A percentile compares a stretch with the other conserved stretches of the same genome.
These are phyloP conservation scores for Unio delphinus DNA, from an alignment of 2,888 invertebrate genomes.

Conservation along the genomic window DNA sequence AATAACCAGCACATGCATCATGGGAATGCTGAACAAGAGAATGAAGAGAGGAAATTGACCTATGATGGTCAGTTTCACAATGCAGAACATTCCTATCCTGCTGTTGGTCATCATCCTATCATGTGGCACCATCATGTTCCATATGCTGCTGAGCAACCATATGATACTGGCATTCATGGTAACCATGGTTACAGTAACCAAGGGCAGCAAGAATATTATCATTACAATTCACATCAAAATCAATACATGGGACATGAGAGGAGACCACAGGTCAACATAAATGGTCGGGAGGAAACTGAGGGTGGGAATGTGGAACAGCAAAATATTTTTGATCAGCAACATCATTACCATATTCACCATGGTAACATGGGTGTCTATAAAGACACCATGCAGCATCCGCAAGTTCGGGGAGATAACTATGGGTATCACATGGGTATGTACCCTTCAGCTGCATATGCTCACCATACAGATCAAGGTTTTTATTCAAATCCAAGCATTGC, in stretches of 20 bases:
- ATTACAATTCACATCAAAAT: conserved; percentile 19
- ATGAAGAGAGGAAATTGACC: conserved; percentile 2
- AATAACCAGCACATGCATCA: not conserved
- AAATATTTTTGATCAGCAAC: conserved; percentile 15
- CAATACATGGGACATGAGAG: conserved; percentile 23
- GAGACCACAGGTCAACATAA: conserved; percentile 30
- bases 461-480: conserved; percentile 12
- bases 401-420: conserved; percentile 10
- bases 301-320: conserved; percentile 29
- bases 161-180: conserved; percentile 21
- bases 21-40: conserved; percentile 6
- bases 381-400: conserved; percentile 3
- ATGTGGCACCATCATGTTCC: conserved; percentile 7
- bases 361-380: conserved; percentile 15
- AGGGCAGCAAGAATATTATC: conserved; percentile 4
- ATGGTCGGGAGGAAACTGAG: conserved; percentile 37
- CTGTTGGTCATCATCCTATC: conserved; percentile 7
- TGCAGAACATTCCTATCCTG: too few relatives aligned
- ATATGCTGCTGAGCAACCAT: conserved; percentile 26
- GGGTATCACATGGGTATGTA: conserved; percentile 2
- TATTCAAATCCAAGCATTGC: conserved; percentile 8
- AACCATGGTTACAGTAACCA: conserved; percentile 12
- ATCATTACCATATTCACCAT: conserved; percentile 17
- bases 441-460: conserved; percentile 1
- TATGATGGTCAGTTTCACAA: conserved; percentile 4